A percentile compares a stretch with the other conserved stretches of the same genome.
phyloP scores from a whole-genome alignment of 2,888 invertebrate genomes.

The Athetis lepigone region DNA sequence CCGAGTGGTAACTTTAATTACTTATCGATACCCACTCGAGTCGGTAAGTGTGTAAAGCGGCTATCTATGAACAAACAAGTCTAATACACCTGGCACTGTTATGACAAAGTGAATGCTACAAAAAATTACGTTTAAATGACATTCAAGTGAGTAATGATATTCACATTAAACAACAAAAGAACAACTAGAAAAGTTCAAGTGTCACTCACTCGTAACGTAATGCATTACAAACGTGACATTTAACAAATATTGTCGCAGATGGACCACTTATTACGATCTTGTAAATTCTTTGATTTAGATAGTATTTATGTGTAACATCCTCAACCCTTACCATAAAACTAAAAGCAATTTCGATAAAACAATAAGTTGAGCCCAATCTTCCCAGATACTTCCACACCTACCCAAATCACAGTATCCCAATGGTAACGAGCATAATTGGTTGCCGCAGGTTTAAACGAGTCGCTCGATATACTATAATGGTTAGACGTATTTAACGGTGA shows the following conservation, averaged over 20 bases:
- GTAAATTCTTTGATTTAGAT: conserved; percentile 15
- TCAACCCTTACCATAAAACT: conserved; percentile 30
- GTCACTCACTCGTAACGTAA: too few species aligned
- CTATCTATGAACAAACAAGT: conserved; percentile 58
- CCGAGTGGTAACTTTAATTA: conserved; percentile 76
- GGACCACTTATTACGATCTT: conserved; percentile 6
- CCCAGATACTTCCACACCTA: conserved; percentile 60
- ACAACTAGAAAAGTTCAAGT: conserved; percentile 17
- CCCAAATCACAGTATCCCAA: conserved; percentile 78
- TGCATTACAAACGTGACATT: conserved; percentile 19
- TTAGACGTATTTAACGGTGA: conserved; percentile 89
- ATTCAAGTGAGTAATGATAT: background rate
- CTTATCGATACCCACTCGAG: conserved; percentile 69
- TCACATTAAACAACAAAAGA: background rate
- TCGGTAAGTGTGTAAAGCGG: conserved; percentile 64
- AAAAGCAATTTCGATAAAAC: conserved; percentile 53
- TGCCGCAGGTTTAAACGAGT: conserved; percentile 84
- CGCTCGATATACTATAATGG: conserved; percentile 87
- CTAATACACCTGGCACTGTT: conserved; percentile 46
- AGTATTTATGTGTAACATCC: conserved; percentile 13
- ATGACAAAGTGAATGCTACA: conserved; percentile 19
- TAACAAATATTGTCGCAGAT: conserved; percentile 19
- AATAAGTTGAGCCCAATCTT: conserved; percentile 50
- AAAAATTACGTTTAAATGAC: conserved; percentile 1
- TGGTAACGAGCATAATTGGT: conserved; percentile 82